A percentile compares a stretch with the other conserved stretches of the same genome.
Evolutionary conservation across 2,113 vertebrate species (phyloP).

Genomic region (Ovis canadensis): DNA sequence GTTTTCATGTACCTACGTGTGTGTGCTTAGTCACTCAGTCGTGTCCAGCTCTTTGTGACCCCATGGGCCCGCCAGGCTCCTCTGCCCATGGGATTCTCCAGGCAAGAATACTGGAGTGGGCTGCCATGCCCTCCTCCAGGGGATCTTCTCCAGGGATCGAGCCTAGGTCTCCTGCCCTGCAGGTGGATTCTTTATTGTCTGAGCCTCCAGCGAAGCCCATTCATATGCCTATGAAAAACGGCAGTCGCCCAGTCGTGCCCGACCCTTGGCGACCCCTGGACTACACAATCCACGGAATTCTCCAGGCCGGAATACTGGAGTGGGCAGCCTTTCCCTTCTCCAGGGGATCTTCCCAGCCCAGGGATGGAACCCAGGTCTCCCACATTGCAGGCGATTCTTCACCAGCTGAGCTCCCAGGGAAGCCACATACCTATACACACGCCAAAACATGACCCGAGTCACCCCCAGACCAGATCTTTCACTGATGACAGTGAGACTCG

Average conservation of each 20-base stretch:
- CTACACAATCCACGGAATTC: not conserved
- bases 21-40: not conserved
- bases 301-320: not conserved
- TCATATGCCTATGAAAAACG: not conserved
- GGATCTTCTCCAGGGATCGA: not conserved
- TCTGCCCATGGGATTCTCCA: not conserved
- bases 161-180: not conserved
- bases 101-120: not conserved
- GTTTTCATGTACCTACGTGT: not conserved
- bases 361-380: not conserved
- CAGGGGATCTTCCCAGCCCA: not conserved
- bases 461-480: not conserved
- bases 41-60: not conserved
- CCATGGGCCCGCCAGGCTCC: not conserved
- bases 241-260: too few relatives aligned
- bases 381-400: not conserved
- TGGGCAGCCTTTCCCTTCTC: not conserved
- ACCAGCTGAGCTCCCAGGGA: not conserved
- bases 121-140: not conserved
- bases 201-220: not conserved
- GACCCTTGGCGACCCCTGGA: too few relatives aligned
- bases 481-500: not conserved
- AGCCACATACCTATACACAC: not conserved
- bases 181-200: not conserved
- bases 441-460: not conserved